A percentile compares a stretch with the other conserved stretches of the same genome.
Evolutionary conservation across 1,140 invertebrate species (phyloP).

Genomic region (Holcopasites calliopsidis): DNA sequence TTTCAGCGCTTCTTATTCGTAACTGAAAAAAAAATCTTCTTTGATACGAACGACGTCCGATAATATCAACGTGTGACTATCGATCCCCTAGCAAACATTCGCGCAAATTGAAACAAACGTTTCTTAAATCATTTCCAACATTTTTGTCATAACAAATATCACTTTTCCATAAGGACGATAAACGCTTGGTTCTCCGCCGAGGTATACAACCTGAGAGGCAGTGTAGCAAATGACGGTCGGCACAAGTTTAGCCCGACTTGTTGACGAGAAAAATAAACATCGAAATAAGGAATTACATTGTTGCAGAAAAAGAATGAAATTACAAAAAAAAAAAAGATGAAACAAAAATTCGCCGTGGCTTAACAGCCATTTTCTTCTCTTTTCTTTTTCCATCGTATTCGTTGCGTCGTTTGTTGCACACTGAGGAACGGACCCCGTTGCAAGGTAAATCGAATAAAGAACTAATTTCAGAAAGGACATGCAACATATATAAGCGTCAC

Average conservation of each 20-base stretch:
- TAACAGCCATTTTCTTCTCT: constrained; percentile 59
- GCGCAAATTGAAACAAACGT: neutral
- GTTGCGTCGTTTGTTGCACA: constrained; percentile 41
- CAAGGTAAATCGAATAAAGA: constrained; percentile 5
- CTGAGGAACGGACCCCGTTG: constrained; percentile 5
- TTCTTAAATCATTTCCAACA: neutral
- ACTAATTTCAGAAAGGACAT: constrained; percentile 21
- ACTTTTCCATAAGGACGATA: neutral
- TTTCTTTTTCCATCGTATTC: constrained; percentile 49
- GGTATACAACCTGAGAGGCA: neutral
- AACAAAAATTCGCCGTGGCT: constrained; percentile 60
- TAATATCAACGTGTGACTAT: neutral
- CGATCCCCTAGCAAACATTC: neutral
- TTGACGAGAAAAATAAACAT: neutral
- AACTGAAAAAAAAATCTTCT: too few relatives aligned
- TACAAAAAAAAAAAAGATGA: constrained; percentile 5
- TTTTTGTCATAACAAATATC: neutral
- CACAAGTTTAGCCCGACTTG: neutral
- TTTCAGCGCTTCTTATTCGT: neutral
- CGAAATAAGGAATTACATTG: neutral
- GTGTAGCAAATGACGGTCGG: neutral
- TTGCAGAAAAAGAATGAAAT: constrained; percentile 21
- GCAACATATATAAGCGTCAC: constrained; percentile 16
- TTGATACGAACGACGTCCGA: neutral
- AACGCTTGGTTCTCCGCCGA: neutral